These are phyloP conservation scores for Passerina amoena DNA, from an alignment of 2,113 vertebrate species.

Conservation along the genomic window DNA sequence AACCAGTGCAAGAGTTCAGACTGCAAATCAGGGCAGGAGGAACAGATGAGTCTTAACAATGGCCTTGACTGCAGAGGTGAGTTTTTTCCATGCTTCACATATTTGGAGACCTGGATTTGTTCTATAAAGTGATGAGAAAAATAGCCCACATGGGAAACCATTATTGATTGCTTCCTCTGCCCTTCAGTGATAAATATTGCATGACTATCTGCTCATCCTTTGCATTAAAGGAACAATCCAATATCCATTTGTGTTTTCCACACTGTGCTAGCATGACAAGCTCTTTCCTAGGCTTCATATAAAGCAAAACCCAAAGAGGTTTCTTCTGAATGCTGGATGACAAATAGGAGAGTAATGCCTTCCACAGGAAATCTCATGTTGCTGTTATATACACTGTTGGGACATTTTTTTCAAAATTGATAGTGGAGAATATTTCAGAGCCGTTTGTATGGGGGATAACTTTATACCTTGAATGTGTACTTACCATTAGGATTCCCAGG, in stretches of 20 bases:
- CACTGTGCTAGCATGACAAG: neutral
- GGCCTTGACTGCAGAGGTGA: neutral
- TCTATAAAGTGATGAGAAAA: neutral
- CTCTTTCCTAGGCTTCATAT: neutral
- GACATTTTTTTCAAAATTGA: neutral
- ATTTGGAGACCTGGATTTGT: neutral
- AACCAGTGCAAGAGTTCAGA: neutral
- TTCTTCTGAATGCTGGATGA: neutral
- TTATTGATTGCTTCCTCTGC: constrained; percentile 19
- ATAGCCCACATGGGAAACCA: neutral
- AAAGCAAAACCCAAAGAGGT: neutral
- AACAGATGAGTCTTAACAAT: neutral
- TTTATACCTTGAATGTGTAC: neutral
- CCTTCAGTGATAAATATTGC: constrained; percentile 30
- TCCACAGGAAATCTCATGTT: neutral
- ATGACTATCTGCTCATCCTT: neutral
- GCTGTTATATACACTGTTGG: neutral
- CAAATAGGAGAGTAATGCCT: neutral
- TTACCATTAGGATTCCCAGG: neutral
- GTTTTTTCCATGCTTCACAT: neutral
- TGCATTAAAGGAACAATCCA: constrained; percentile 24
- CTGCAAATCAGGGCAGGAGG: neutral
- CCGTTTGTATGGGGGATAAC: neutral
- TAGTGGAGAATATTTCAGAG: neutral
- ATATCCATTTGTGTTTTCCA: neutral